Evolutionary conservation across 2,113 vertebrate genomes (phyloP).

Genomic region (Glareola pratincola): DNA sequence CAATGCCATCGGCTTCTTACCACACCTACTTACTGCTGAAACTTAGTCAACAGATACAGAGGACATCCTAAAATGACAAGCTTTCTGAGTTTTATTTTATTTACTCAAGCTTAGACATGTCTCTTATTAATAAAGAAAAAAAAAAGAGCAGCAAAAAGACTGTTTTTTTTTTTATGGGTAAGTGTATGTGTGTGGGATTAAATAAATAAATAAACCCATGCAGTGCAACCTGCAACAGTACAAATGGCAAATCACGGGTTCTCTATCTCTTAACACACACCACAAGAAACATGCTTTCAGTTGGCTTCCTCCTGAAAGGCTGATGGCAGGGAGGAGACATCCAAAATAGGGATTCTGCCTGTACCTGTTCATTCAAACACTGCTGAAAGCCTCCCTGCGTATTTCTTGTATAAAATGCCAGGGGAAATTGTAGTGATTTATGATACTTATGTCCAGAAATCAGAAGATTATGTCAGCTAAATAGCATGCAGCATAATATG

Average conservation of each 20-base stretch:
- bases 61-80: neutral
- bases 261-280: neutral
- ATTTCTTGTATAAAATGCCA: neutral
- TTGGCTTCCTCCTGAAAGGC: neutral
- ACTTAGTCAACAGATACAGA: neutral
- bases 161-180: neutral
- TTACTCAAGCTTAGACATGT: neutral
- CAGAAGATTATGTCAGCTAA: neutral
- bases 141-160: neutral
- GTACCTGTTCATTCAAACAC: neutral
- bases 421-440: neutral
- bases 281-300: neutral
- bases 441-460: neutral
- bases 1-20: neutral
- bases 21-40: neutral
- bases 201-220: neutral
- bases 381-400: neutral
- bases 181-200: neutral
- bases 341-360: neutral
- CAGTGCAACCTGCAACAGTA: neutral
- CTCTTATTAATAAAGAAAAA: neutral
- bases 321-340: neutral
- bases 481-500: neutral
- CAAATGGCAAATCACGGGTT: neutral
- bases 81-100: neutral